These are phyloP conservation scores for Rhinophrynus dorsalis DNA, from an alignment of 2,797 vertebrate species.

Conservation along the genomic window DNA sequence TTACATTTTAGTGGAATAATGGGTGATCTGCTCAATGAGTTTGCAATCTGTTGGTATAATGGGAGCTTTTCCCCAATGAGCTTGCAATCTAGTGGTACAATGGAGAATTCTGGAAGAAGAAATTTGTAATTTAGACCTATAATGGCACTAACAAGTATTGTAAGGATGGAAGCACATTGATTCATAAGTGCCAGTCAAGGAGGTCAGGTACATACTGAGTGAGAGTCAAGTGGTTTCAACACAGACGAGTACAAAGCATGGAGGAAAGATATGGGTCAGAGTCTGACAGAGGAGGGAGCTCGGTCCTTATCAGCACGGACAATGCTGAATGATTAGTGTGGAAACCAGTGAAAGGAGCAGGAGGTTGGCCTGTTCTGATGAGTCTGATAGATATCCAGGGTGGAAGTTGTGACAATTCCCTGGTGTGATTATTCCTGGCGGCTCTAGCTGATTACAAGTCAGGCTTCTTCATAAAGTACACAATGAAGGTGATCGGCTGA, in stretches of 20 bases:
- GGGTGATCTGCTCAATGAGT: not conserved
- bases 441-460: not conserved
- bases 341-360: not conserved
- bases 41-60: not conserved
- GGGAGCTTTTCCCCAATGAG: not conserved
- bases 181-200: not conserved
- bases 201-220: not conserved
- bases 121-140: too few species aligned
- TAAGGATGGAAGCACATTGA: not conserved
- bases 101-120: too few species aligned
- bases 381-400: slow-evolving; percentile 8
- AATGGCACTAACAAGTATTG: too few species aligned
- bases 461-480: not conserved
- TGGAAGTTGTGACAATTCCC: slow-evolving; percentile 2
- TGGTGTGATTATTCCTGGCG: not conserved
- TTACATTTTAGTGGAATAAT: too few species aligned
- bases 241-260: not conserved
- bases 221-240: not conserved
- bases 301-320: slow-evolving; percentile 1
- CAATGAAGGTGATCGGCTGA: not conserved
- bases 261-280: not conserved
- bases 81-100: too few species aligned
- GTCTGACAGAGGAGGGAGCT: not conserved
- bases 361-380: slow-evolving; percentile 1
- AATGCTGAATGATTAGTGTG: slow-evolving; percentile 21